Base-by-base conservation (phyloP, 1,140 invertebrate species). In the Theocolax elegans region DNA sequence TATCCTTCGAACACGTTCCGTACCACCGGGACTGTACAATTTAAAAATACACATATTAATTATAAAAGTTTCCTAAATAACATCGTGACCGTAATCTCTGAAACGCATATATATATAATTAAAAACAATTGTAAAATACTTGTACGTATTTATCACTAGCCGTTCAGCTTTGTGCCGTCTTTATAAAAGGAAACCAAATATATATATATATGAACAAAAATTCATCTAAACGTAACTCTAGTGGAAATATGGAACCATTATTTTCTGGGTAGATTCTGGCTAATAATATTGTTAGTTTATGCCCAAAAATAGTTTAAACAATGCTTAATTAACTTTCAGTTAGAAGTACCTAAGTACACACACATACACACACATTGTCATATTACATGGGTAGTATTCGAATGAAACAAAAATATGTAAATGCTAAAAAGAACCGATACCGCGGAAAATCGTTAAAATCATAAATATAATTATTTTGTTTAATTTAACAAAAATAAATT, bases 91-190 rank as follows among this genome's bases (percentile, higher is more conserved):
- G 19, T 72, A 72, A 31, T 73, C 44, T 71, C 59, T 68, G 56
- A 71, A 72, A 76, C 70, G 73, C 66, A 75, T 76, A 75, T 19
- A 70, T 21, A 56, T 79, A 35, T 6, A 35, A 35, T 4, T 6
- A 35, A 35, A 35, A 35, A 35, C 10, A 79, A 75, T 76, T 84
- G 81, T 84, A 83, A 81, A 74, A 81, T 82, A 83, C 60, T 79
- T 81, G 80, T 83, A n/a, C n/a, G n/a, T n/a, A 84, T 80, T 68
- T 81, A 80, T 69, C 76, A 80, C 72, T 82, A 85, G 80, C 77
- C 76, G 77, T 83, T 83, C 81, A 83, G 81, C 83, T 85, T 85
- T 80, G 81, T 82, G 80, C 81, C 80, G 81, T 84, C 81, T 84
- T 74, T 76, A 73, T 81, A 82, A 75, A 80, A 66, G 10, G 10